Base-by-base conservation (phyloP, 2,113 vertebrate genomes). In the Triplophysa dalaica region DNA sequence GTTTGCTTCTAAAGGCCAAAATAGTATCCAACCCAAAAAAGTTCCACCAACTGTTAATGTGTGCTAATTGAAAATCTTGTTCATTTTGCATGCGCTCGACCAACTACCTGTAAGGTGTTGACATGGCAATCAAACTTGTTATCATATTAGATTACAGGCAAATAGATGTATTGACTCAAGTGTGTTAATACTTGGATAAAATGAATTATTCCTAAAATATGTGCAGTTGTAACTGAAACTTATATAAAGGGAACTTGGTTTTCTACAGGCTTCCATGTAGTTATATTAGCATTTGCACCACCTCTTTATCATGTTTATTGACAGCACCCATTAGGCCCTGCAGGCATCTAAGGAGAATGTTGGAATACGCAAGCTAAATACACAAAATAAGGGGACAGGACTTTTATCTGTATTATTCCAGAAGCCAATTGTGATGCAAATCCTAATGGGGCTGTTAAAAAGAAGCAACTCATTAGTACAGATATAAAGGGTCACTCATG, bases 351-450 rank as follows among this genome's bases (percentile, higher is more conserved):
- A 90, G 89, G 85, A 85, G 21, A 66, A 54, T 5, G 17, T 69
- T 63, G 68, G 87, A 94, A 94, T 93, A 93, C 90, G 94, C 92
- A 93, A 4, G 62, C 83, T 82, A 89, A 93, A 91, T 90, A 90
- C 86, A 88, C 88, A 92, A 90, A 88, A 21, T 63, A 85, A 87
- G 43, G 52, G 50, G n/a, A 29, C 29, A 63, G 43, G 48, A 17
- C 66, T 61, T 82, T 78, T 77, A 83, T 86, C 88, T 88, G 83
- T 88, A 87, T 80, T 87, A 87, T 90, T 89, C 88, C 87, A 91
- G 85, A 85, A 85, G 88, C 16, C 85, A 83, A 92, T 94, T 93
- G 92, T 91, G 90, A 93, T 93, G 92, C 88, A 93, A 94, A 94
- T 88, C 80, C 86, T 66, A 88, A 86, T 85, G 85, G 78, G 88